phyloP scores from a whole-genome alignment of 1,140 invertebrate species.

The Apolygus lucorum region DNA sequence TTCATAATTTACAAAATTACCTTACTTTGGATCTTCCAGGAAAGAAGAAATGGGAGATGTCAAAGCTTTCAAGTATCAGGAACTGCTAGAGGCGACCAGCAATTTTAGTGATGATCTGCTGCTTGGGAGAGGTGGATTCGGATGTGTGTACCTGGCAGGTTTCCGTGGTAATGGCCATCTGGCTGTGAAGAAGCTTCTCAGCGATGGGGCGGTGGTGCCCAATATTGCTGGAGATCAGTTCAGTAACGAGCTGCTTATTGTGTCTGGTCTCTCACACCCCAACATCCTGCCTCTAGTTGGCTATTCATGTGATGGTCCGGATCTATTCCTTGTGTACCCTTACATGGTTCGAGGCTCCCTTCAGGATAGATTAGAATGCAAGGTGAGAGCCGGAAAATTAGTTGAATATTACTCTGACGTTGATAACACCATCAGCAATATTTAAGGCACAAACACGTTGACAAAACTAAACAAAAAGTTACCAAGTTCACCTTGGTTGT shows the following conservation, averaged over 20 bases:
- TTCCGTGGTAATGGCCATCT: conserved; percentile 41
- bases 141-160: conserved; percentile 53
- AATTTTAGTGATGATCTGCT: conserved; percentile 43
- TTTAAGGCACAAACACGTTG: no score
- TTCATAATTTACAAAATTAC: no score
- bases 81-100: conserved; percentile 26
- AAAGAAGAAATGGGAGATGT: not conserved
- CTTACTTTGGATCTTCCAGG: not conserved
- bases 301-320: conserved; percentile 52
- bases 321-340: conserved; percentile 57
- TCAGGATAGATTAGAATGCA: conserved; percentile 45
- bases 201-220: conserved; percentile 43
- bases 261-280: conserved; percentile 51
- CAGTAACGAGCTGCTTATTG: conserved; percentile 34
- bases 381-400: no score
- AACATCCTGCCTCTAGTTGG: conserved; percentile 59
- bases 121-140: conserved; percentile 60
- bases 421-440: no score
- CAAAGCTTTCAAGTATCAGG: not conserved
- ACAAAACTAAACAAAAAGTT: no score
- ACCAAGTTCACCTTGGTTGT: no score
- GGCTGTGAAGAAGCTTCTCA: conserved; percentile 53
- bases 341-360: conserved; percentile 61
- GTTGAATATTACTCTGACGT: no score
- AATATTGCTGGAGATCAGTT: conserved; percentile 22